A percentile compares a stretch with the other conserved stretches of the same genome.
Conservation (phyloP, 1,140 invertebrate species). For the Lordiphosa stackelbergi region DNA sequence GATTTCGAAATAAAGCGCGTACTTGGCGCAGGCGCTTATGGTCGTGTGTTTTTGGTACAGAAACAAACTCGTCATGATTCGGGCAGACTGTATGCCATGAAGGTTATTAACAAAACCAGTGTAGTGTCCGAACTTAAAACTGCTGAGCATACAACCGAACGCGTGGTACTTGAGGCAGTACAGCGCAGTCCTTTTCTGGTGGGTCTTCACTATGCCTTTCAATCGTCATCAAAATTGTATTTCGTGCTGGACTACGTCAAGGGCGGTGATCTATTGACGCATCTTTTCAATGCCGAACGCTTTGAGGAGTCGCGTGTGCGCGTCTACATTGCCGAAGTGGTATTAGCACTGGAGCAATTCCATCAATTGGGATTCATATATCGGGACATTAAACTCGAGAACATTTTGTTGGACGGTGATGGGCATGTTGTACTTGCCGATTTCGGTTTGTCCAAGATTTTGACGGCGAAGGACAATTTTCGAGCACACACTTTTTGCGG, state of each 20-base stretch:
- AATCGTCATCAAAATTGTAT: constrained; percentile 94
- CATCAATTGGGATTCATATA: constrained; percentile 96
- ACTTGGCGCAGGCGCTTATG: constrained; percentile 94
- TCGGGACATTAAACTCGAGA: constrained; percentile 96
- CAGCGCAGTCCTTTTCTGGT: constrained; percentile 93
- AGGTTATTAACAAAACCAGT: constrained; percentile 92
- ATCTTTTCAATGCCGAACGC: constrained; percentile 91
- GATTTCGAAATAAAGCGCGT: constrained; percentile 91
- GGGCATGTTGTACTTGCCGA: constrained; percentile 97
- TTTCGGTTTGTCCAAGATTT: constrained; percentile 93
- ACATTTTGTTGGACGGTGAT: constrained; percentile 90
- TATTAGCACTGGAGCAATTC: constrained; percentile 92
- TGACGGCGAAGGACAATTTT: constrained; percentile 77
- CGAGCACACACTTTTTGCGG: constrained; percentile 98
- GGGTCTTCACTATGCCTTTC: constrained; percentile 95
- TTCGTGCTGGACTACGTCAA: constrained; percentile 95
- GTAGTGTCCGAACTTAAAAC: constrained; percentile 96
- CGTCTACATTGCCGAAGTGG: constrained; percentile 94
- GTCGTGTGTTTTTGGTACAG: constrained; percentile 94
- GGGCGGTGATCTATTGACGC: constrained; percentile 95
- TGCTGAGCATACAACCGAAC: constrained; percentile 94
- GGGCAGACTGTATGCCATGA: constrained; percentile 94
- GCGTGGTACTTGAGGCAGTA: constrained; percentile 90
- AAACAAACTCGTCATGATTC: constrained; percentile 88
- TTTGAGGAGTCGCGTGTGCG: constrained; percentile 91